Evolutionary conservation across 2,888 invertebrate species (phyloP), one percentile per base, ranked within the genome.

Genomic region (Rosalia funebris): DNA sequence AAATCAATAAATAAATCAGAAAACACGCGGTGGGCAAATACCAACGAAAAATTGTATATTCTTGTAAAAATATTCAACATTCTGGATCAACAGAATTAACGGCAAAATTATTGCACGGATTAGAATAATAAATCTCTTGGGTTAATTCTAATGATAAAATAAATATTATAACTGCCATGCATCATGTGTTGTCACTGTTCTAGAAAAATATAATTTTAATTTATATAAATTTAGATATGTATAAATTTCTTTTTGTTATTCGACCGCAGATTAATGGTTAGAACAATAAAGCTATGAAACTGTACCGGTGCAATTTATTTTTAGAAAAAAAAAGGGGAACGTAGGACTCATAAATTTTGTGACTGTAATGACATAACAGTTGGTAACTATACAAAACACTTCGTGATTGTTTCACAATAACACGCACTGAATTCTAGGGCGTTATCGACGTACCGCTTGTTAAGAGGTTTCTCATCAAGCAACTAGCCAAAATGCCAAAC

Each of bases 1-100:
- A 53, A 32, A 53, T 53, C 31, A 53, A 34, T 42, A 42, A 16
- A 37, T 53, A 53, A 53, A 53, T 53, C 52, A 32, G 16, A 12
- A 41, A 7, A 17, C 52, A 42, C 31, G 31, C 32, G 52, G 41
- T 14, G 32, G 46, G 20, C 20, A 44, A 44, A 44, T 44, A 44
- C 25, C 20, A 46, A 11, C 25, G 15, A 53, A 53, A 32, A 53
- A 32, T 25, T 41, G 25, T 42, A 39, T 39, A 25, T 20, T 14
- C 14, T 32, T 32, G 42, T 5, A 32, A 42, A 53, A 53, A 53
- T 42, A 53, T 19, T 42, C 41, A 31, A 25, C 15, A 15, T 37
- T 32, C 42, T 34, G 20, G 39, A 42, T 16, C 17, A 41, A 52
- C 52, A 52, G 31, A 12, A 32, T 16, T 25, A n/a, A n/a, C n/a